phyloP scores from a whole-genome alignment of 1,140 invertebrate genomes.

The Pseudomyrmex cubaensis region DNA sequence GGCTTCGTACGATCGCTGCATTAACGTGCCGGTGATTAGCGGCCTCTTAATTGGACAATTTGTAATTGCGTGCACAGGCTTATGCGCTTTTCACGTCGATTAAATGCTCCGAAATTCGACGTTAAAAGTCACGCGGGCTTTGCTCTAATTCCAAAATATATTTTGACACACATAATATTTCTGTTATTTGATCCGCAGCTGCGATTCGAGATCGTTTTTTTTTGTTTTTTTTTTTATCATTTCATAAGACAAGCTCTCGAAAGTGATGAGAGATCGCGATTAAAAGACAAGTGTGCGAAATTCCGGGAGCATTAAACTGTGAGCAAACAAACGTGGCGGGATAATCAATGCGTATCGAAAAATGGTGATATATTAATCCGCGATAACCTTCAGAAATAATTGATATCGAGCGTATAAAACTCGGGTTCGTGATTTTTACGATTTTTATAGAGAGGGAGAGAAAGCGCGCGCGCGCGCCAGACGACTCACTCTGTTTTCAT shows the following conservation, averaged over 20 bases:
- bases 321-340: not conserved
- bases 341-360: constrained; percentile 18
- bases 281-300: not conserved
- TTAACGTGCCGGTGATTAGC: constrained; percentile 30
- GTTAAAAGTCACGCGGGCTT: not conserved
- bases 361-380: not conserved
- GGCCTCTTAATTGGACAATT: constrained; percentile 20
- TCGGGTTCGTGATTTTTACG: no score
- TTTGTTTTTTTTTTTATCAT: not conserved
- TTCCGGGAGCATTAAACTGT: not conserved
- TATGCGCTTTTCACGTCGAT: not conserved
- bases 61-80: not conserved
- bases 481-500: not conserved
- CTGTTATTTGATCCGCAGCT: not conserved
- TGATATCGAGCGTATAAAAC: not conserved
- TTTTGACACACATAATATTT: not conserved
- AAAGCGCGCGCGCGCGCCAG: no score
- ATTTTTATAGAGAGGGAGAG: no score
- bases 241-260: not conserved
- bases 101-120: not conserved
- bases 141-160: not conserved
- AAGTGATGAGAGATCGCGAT: not conserved
- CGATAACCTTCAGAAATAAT: constrained; percentile 10
- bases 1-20: constrained; percentile 1
- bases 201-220: no score